These are phyloP conservation scores for Pangasius krempfi DNA, from an alignment of 2,797 vertebrate genomes.

Conservation along the genomic window DNA sequence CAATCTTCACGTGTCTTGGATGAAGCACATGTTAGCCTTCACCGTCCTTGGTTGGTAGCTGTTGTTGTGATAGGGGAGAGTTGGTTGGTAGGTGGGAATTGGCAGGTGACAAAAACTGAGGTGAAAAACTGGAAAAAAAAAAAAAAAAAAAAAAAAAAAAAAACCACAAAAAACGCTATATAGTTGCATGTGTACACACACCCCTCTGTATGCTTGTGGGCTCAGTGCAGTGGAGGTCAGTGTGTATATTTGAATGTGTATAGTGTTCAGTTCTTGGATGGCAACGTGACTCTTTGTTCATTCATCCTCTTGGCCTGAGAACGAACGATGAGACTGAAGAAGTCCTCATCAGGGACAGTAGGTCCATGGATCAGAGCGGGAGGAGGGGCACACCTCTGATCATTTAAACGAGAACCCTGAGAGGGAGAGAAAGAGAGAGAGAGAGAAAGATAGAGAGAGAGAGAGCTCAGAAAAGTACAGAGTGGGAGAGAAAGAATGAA, in stretches of 20 bases:
- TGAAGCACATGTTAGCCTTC: too few species aligned
- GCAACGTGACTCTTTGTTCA: conserved; percentile 91
- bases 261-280: conserved; percentile 69
- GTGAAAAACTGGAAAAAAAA: too few species aligned
- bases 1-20: too few species aligned
- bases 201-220: neutral
- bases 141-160: neutral
- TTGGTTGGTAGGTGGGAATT: neutral
- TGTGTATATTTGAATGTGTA: neutral
- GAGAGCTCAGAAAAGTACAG: neutral
- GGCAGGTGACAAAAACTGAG: neutral
- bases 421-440: neutral
- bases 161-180: neutral
- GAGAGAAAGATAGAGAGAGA: too few species aligned
- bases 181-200: too few species aligned
- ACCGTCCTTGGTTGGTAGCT: too few species aligned
- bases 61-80: too few species aligned
- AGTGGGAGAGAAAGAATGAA: neutral
- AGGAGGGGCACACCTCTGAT: conserved; percentile 93
- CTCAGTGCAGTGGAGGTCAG: neutral
- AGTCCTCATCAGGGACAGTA: conserved; percentile 96
- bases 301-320: conserved; percentile 97
- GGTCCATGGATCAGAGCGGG: conserved; percentile 80
- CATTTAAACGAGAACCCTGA: conserved; percentile 93
- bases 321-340: conserved; percentile 95